Percentiles rank a stretch among this genome's conserved stretches.
These are phyloP conservation scores for Uropsilus gracilis DNA, from an alignment of 2,113 vertebrate species.

Conservation along the genomic window DNA sequence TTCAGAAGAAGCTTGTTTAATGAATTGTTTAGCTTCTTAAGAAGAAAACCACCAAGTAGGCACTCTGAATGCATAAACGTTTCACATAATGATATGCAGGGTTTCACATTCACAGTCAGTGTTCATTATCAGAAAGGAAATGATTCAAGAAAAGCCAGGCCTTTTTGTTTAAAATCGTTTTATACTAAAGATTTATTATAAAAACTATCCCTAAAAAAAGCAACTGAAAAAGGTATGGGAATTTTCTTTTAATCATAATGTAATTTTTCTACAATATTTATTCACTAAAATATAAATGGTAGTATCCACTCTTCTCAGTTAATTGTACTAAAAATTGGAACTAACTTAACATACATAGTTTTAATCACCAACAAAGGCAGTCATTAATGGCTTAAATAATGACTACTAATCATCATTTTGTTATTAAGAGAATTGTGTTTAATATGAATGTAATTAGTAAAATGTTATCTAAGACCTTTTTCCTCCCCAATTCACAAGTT, in stretches of 20 bases:
- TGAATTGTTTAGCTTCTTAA: slow-evolving; percentile 71
- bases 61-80: slow-evolving; percentile 69
- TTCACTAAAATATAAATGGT: slow-evolving; percentile 13
- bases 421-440: background rate
- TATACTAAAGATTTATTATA: slow-evolving; percentile 40
- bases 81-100: slow-evolving; percentile 61
- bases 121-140: slow-evolving; percentile 54
- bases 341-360: background rate
- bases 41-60: slow-evolving; percentile 65
- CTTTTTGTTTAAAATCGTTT: slow-evolving; percentile 53
- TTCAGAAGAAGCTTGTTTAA: slow-evolving; percentile 70
- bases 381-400: slow-evolving; percentile 59
- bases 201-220: slow-evolving; percentile 25
- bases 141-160: slow-evolving; percentile 6
- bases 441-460: slow-evolving; percentile 41
- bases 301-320: background rate
- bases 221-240: background rate
- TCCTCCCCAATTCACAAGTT: background rate
- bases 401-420: slow-evolving; percentile 55
- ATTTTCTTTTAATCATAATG: background rate
- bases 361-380: slow-evolving; percentile 50
- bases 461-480: background rate
- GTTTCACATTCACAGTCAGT: slow-evolving; percentile 42
- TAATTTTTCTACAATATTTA: background rate
- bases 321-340: background rate